phyloP scores from a whole-genome alignment of 2,797 vertebrate species.

The Myotis planiceps region DNA sequence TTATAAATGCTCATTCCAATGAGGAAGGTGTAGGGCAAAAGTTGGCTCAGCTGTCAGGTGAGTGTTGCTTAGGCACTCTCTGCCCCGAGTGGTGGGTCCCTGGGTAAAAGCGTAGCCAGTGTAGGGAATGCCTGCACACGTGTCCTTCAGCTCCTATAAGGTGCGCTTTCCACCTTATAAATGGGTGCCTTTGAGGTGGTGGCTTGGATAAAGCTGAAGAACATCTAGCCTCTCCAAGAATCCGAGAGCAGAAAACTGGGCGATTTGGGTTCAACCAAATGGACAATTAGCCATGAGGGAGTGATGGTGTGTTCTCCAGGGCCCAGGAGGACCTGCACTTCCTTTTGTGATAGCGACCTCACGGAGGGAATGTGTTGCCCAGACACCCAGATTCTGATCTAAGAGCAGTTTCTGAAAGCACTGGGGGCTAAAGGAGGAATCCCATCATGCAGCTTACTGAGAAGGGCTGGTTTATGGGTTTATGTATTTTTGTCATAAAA shows the following conservation, averaged over 20 bases:
- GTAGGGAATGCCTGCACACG: fast-evolving
- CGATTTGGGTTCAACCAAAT: not conserved
- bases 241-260: not conserved
- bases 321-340: not conserved
- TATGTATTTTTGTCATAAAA: not conserved
- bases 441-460: not conserved
- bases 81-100: not conserved
- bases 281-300: not conserved
- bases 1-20: not conserved
- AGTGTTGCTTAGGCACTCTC: too few species aligned
- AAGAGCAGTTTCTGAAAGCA: not conserved
- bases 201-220: not conserved
- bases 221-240: not conserved
- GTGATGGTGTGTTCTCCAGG: not conserved
- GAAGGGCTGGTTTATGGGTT: not conserved
- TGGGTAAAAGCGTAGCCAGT: fast-evolving
- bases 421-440: not conserved
- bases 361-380: not conserved
- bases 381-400: not conserved
- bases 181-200: not conserved
- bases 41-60: too few species aligned
- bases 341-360: not conserved
- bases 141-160: not conserved
- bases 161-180: not conserved
- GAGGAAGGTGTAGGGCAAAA: not conserved